phyloP scores from a whole-genome alignment of 2,888 invertebrate species.

The Frankliniella intonsa region DNA sequence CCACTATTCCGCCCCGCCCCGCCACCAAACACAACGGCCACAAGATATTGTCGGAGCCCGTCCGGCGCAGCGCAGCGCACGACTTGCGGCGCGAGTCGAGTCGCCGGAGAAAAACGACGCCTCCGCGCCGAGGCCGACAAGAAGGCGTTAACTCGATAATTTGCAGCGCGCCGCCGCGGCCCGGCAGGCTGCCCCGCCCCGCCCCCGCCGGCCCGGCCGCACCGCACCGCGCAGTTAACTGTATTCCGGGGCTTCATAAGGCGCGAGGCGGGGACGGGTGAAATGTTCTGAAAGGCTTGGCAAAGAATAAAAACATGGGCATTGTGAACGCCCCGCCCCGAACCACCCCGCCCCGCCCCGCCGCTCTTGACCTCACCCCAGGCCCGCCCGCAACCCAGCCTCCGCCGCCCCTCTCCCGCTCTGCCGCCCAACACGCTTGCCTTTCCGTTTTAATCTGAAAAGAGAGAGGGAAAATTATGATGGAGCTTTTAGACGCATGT shows the following conservation, averaged over 20 bases:
- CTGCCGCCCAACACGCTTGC: background rate
- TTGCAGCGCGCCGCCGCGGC: background rate
- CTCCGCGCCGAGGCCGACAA: too few relatives aligned
- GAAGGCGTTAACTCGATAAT: too few relatives aligned
- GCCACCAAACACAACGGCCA: too few relatives aligned
- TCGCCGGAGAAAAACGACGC: too few relatives aligned
- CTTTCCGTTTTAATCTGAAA: slow-evolving; percentile 25
- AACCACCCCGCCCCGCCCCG: background rate
- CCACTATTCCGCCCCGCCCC: too few relatives aligned
- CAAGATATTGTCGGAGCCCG: too few relatives aligned
- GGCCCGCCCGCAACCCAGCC: background rate
- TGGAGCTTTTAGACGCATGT: background rate
- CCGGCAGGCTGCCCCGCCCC: background rate
- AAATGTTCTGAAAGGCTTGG: background rate
- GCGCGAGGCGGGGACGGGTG: background rate
- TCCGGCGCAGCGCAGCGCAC: too few relatives aligned
- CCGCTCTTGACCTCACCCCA: background rate
- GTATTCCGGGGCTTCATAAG: too few relatives aligned
- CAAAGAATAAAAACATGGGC: slow-evolving; percentile 6
- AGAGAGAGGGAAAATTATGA: slow-evolving; percentile 13
- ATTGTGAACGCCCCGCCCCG: background rate
- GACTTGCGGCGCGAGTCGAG: background rate
- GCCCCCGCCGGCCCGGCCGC: background rate
- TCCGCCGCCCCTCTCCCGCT: background rate
- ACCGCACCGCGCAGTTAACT: background rate